These are phyloP conservation scores for Siphamia tubifer DNA, from an alignment of 2,113 vertebrate species.

Conservation along the genomic window DNA sequence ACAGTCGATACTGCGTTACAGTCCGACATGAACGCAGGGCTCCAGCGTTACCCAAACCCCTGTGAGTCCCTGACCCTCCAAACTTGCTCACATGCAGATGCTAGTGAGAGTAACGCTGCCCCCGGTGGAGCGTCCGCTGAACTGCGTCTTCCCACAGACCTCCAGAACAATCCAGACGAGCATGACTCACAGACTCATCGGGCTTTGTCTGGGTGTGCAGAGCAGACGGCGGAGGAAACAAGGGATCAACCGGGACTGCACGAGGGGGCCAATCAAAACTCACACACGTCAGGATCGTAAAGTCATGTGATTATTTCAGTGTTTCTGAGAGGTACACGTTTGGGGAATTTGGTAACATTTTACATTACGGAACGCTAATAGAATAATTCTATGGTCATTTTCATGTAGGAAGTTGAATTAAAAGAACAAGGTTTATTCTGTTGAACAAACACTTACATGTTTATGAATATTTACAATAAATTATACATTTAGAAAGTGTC, in stretches of 20 bases:
- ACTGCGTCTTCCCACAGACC: constrained; percentile 81
- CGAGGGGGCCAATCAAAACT: neutral
- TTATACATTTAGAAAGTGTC: too few species aligned
- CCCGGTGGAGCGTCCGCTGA: constrained; percentile 80
- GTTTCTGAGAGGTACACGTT: neutral
- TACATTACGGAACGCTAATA: too few species aligned
- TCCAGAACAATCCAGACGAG: constrained; percentile 83
- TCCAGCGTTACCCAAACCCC: constrained; percentile 78
- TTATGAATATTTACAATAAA: too few species aligned
- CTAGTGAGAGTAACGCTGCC: constrained; percentile 76
- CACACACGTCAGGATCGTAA: constrained; percentile 69
- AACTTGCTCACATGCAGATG: constrained; percentile 73
- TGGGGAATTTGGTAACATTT: too few species aligned
- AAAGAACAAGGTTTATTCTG: too few species aligned
- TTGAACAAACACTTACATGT: too few species aligned
- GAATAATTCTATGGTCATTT: too few species aligned
- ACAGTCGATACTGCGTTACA: constrained; percentile 36
- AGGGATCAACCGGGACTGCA: neutral
- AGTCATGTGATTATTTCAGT: constrained; percentile 62
- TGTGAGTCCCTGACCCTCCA: constrained; percentile 78
- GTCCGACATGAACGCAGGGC: constrained; percentile 66
- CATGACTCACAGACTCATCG: constrained; percentile 78
- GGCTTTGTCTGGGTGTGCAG: neutral
- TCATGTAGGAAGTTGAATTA: too few species aligned
- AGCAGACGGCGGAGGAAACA: neutral